Conservation (phyloP, 2,888 invertebrate genomes). For the Platycheirus rosarum region DNA sequence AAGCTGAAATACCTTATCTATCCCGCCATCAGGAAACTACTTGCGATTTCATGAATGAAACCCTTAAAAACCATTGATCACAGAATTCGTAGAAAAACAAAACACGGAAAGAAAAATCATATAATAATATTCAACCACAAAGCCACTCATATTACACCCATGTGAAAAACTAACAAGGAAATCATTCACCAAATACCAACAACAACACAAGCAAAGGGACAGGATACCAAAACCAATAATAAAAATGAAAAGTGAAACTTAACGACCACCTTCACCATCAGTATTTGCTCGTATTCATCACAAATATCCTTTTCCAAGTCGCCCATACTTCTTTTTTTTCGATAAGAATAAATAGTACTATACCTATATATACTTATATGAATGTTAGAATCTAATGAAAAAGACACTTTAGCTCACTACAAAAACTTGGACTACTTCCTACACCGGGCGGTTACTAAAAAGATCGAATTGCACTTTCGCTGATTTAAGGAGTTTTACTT, state of each 20-base stretch:
- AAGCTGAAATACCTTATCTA: slow-evolving; percentile 1
- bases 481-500: slow-evolving; percentile 45
- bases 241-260: slow-evolving; percentile 68
- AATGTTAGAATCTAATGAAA: slow-evolving; percentile 44
- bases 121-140: slow-evolving; percentile 69
- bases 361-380: slow-evolving; percentile 6
- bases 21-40: slow-evolving; percentile 25
- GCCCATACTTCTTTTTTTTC: slow-evolving; percentile 54
- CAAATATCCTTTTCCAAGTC: slow-evolving; percentile 61
- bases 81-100: slow-evolving; percentile 56
- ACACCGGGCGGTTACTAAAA: slow-evolving; percentile 59
- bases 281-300: slow-evolving; percentile 56
- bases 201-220: slow-evolving; percentile 32
- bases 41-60: slow-evolving; percentile 40
- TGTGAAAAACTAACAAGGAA: slow-evolving; percentile 71
- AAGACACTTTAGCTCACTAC: slow-evolving; percentile 49
- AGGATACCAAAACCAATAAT: slow-evolving; percentile 64
- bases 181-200: slow-evolving; percentile 34
- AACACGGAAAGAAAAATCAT: slow-evolving; percentile 47
- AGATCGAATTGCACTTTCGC: slow-evolving; percentile 78
- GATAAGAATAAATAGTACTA: slow-evolving; percentile 28
- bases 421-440: slow-evolving; percentile 43
- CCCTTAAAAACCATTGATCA: slow-evolving; percentile 48
- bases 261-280: slow-evolving; percentile 70
- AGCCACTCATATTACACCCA: slow-evolving; percentile 74